Base-by-base conservation (phyloP, 2,113 vertebrate species). In the Benitochromis conjunctus region DNA sequence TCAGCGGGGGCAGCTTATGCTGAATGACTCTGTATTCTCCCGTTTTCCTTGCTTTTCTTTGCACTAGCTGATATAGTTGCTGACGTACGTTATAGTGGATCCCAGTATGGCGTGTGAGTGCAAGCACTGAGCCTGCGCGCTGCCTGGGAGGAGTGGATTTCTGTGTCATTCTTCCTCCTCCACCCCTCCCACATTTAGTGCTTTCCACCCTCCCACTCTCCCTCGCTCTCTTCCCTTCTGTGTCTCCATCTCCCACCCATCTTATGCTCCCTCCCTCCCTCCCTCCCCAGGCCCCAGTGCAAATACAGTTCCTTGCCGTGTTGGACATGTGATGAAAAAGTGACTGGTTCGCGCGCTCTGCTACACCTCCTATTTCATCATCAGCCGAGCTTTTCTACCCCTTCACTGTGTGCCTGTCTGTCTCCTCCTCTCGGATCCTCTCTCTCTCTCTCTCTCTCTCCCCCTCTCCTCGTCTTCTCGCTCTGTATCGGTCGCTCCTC, bases 291-390 rank as follows among this genome's bases (percentile, higher is more conserved):
- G 94, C 94, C 92, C 92, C 94, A 94, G 92, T 94, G 94, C 95
- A 94, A 95, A 93, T 94, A 93, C 93, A 92, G 91, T 95, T 95
- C 92, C 92, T 94, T 80, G 94, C 95, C 88, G 93, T 95, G 95
- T 95, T 95, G 95, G 95, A 95, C 92, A 92, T 95, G 92, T 95
- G 96, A 96, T 96, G 96, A 93, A 94, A 93, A 91, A 93, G 88
- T 95, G 95, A 95, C 92, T 94, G 89, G 93, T 95, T 96, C 83
- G 92, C 91, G 92, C 95, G 94, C 95, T 94, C 94, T 91, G 94
- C 95, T 93, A 87, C 94, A 95, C 96, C 96, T 96, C 95, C 94
- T 94, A 94, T 97, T 97, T 97, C 97, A 97, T 96, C 96, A 96
- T 96, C 95, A 96, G 95, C 91, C 55, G 91, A 92, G 92, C 92